phyloP scores from a whole-genome alignment of 2,888 invertebrate species.

The Agrilus cyanescens region DNA sequence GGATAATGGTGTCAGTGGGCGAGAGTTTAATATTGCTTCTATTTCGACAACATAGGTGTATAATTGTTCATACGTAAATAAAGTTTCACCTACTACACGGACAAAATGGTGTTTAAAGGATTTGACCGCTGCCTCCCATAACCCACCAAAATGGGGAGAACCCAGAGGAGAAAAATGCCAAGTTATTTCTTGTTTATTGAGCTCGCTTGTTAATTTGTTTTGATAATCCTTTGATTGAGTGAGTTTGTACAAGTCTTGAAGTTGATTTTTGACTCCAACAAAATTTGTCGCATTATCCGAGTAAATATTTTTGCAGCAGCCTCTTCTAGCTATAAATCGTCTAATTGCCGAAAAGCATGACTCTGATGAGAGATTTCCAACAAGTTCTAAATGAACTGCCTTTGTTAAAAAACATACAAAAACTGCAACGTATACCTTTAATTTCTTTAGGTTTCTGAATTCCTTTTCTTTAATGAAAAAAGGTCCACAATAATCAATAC shows the following conservation, averaged over 20 bases:
- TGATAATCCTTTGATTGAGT: too few species aligned
- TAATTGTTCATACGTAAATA: too few species aligned
- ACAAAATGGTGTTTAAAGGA: too few species aligned
- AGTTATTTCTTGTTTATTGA: too few species aligned
- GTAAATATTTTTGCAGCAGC: conserved; percentile 8
- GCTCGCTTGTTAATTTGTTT: too few species aligned
- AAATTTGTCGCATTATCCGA: conserved; percentile 17
- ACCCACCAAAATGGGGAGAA: too few species aligned
- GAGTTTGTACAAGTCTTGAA: too few species aligned
- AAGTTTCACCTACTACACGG: too few species aligned
- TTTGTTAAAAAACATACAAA: conserved; percentile 9
- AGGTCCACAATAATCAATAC: conserved; percentile 17
- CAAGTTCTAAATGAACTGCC: conserved; percentile 13
- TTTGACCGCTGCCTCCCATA: too few species aligned
- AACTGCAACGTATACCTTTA: conserved; percentile 9
- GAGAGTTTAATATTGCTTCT: conserved; percentile 13
- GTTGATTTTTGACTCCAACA: conserved; percentile 6
- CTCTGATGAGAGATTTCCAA: conserved; percentile 10
- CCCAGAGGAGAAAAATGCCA: too few species aligned
- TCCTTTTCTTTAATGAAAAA: conserved; percentile 7
- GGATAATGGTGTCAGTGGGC: conserved; percentile 12
- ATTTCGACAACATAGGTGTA: too few species aligned
- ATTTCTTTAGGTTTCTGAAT: conserved; percentile 1
- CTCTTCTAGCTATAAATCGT: conserved; percentile 10
- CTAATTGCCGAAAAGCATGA: conserved; percentile 13